These are phyloP conservation scores for Rhegmatorhina hoffmannsi DNA, from an alignment of 2,113 vertebrate species.

Conservation along the genomic window DNA sequence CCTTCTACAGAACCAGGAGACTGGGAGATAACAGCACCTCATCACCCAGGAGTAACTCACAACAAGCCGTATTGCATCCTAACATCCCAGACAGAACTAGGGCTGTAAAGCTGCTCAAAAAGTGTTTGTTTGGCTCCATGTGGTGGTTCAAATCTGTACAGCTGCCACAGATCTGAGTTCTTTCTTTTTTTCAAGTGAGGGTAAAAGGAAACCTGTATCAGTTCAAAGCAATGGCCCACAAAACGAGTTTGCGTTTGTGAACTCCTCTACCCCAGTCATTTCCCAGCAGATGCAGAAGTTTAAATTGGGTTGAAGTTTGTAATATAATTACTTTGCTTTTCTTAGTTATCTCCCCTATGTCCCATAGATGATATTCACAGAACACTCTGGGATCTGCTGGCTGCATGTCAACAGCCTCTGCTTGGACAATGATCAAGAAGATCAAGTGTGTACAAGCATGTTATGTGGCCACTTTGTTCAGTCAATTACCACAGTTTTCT, in stretches of 20 bases:
- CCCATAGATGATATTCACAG: neutral
- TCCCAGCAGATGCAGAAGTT: neutral
- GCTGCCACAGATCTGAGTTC: neutral
- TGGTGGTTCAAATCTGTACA: neutral
- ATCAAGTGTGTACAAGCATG: neutral
- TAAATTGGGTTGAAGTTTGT: neutral
- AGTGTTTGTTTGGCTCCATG: neutral
- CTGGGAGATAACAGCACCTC: neutral
- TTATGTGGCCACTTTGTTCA: neutral
- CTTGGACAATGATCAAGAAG: neutral
- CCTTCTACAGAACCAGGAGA: neutral
- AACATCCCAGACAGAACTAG: fast-evolving
- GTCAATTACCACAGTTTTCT: neutral
- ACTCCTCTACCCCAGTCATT: neutral
- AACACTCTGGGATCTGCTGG: neutral
- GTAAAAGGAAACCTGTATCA: neutral
- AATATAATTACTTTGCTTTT: neutral
- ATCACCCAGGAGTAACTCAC: neutral
- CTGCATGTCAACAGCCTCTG: fast-evolving
- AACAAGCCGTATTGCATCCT: fast-evolving
- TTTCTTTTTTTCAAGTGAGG: neutral
- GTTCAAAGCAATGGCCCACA: neutral
- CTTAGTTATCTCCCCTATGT: fast-evolving
- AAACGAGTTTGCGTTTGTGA: neutral
- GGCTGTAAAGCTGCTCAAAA: neutral